Percentiles rank a stretch among this genome's conserved stretches.
Evolutionary conservation across 2,797 vertebrate genomes (phyloP).

Genomic region (Thripadectes ignobilis): DNA sequence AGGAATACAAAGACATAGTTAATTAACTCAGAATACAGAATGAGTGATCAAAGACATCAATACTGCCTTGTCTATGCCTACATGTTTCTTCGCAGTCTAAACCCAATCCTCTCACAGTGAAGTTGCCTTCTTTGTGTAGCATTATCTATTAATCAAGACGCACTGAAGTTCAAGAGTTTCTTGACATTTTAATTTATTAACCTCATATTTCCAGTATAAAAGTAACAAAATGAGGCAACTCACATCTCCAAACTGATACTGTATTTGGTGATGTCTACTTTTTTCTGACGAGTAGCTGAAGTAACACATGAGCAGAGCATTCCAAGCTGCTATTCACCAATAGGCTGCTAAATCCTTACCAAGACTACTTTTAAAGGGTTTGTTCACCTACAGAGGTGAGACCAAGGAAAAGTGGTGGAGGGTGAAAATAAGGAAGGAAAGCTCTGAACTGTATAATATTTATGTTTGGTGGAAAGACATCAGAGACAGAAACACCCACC

Average conservation of each 20-base stretch:
- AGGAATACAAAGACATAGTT: not conserved
- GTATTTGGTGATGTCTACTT: not conserved
- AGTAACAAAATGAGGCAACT: not conserved
- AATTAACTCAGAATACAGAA: not conserved
- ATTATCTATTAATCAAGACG: not conserved
- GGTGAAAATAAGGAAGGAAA: not conserved
- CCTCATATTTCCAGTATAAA: not conserved
- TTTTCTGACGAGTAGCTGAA: not conserved
- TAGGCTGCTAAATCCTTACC: not conserved
- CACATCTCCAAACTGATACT: not conserved
- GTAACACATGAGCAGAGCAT: not conserved
- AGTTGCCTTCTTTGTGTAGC: not conserved
- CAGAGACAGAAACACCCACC: not conserved
- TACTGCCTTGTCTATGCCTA: not conserved
- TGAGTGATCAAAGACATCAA: accelerated
- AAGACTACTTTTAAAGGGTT: not conserved
- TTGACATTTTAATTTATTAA: not conserved
- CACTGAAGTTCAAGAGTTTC: not conserved
- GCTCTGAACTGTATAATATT: not conserved
- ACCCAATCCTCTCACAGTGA: not conserved
- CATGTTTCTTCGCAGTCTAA: not conserved
- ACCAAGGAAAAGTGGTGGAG: accelerated
- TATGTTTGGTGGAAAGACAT: not conserved
- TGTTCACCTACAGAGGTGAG: not conserved
- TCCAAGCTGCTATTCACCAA: not conserved